A percentile compares a stretch with the other conserved stretches of the same genome.
Evolutionary conservation across 2,113 vertebrate species (phyloP).

Genomic region (Columba livia): DNA sequence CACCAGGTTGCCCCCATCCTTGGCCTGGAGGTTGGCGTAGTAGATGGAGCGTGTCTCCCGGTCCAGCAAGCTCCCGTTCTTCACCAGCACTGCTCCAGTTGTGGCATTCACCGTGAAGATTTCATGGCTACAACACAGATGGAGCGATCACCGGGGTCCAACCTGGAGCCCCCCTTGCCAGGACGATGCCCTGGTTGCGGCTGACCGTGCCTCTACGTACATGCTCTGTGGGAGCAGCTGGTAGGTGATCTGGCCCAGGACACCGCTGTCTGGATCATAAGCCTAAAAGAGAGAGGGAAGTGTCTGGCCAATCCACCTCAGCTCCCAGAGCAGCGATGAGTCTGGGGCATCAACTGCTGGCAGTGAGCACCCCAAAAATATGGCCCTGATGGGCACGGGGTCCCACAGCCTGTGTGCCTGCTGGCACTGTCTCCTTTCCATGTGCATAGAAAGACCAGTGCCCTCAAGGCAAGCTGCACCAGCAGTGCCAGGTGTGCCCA

Average conservation of each 20-base stretch:
- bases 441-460: neutral
- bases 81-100: slow-evolving; percentile 77
- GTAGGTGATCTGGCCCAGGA: slow-evolving; percentile 81
- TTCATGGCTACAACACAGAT: slow-evolving; percentile 56
- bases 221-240: slow-evolving; percentile 82
- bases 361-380: neutral
- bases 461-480: neutral
- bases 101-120: slow-evolving; percentile 75
- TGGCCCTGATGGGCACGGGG: neutral
- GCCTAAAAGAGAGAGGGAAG: slow-evolving; percentile 75
- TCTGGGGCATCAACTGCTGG: neutral
- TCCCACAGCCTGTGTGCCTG: neutral
- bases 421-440: neutral
- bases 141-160: neutral
- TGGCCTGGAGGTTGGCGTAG: slow-evolving; percentile 85
- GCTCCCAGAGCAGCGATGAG: neutral
- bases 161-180: neutral
- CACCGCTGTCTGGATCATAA: slow-evolving; percentile 82
- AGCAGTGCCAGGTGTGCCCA: neutral
- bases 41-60: slow-evolving; percentile 80
- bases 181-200: accelerated
- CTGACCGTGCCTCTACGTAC: slow-evolving; percentile 68
- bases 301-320: neutral
- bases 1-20: slow-evolving; percentile 67
- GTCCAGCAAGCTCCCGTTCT: slow-evolving; percentile 73